phyloP scores from a whole-genome alignment of 2,113 vertebrate genomes.

The Apistogramma diplotaenia region DNA sequence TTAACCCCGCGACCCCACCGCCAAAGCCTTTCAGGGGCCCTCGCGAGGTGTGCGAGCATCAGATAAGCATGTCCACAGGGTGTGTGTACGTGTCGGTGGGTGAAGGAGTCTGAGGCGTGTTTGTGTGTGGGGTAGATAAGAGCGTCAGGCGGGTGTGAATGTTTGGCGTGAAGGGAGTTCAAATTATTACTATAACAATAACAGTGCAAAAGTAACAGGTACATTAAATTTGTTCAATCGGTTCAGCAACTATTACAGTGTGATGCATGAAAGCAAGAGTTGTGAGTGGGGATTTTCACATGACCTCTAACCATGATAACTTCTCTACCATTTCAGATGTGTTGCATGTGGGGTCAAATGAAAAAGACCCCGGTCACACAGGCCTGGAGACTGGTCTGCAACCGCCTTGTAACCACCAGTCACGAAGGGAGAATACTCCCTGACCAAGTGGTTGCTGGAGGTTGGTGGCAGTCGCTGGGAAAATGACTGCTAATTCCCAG shows the following conservation, averaged over 20 bases:
- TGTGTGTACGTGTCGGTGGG: background rate
- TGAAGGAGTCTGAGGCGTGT: background rate
- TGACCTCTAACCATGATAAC: background rate
- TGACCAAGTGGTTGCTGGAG: background rate
- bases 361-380: background rate
- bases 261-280: background rate
- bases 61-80: background rate
- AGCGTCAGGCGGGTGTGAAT: background rate
- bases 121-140: background rate
- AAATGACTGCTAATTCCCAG: too few relatives aligned
- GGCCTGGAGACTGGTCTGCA: background rate
- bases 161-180: background rate
- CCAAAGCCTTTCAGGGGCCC: background rate
- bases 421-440: background rate
- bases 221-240: background rate
- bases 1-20: constrained; percentile 43
- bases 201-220: background rate
- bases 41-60: background rate
- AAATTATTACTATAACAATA: background rate
- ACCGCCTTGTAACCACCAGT: background rate
- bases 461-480: background rate
- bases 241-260: background rate
- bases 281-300: background rate
- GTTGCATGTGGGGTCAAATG: background rate
- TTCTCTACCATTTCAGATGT: background rate